Percentiles rank a stretch among this genome's conserved stretches.
These are phyloP conservation scores for Drosophila neocordata DNA, from an alignment of 1,140 invertebrate species.

Conservation along the genomic window DNA sequence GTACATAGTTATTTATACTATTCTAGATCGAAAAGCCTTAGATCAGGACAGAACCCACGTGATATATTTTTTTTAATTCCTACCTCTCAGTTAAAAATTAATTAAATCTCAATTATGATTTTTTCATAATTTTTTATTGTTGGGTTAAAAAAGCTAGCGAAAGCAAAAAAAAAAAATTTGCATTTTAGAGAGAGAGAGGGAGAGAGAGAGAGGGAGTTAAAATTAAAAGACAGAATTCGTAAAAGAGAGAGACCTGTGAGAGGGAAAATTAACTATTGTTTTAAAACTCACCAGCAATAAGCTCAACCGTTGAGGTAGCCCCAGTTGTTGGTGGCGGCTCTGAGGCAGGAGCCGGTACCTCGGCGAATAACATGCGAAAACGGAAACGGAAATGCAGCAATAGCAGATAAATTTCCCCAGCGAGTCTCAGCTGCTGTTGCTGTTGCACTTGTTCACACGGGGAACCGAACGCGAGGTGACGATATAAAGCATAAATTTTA, in stretches of 20 bases:
- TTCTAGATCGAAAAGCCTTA: too few relatives aligned
- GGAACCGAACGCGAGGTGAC: constrained; percentile 75
- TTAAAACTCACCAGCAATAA: constrained; percentile 57
- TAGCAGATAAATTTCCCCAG: constrained; percentile 55
- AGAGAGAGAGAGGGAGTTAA: neutral
- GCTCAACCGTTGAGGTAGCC: constrained; percentile 45
- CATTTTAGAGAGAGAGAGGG: neutral
- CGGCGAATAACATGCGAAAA: constrained; percentile 71
- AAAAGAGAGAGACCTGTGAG: neutral
- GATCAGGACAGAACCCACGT: too few relatives aligned
- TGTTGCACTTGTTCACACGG: constrained; percentile 77
- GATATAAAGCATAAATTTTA: constrained; percentile 81
- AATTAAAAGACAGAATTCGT: neutral
- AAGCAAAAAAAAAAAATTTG: neutral
- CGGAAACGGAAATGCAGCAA: constrained; percentile 25
- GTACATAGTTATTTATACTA: too few relatives aligned
- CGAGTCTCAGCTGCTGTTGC: constrained; percentile 76
- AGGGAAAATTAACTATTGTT: constrained; percentile 7
- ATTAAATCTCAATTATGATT: neutral
- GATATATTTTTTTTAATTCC: neutral
- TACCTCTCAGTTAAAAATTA: too few relatives aligned
- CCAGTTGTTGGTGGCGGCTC: constrained; percentile 48
- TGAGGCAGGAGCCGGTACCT: constrained; percentile 17
- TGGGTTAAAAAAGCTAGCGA: neutral
- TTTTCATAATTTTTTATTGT: neutral